Evolutionary conservation across 2,113 vertebrate species (phyloP), one percentile per base, ranked within the genome.

Genomic region (Bos indicus): DNA sequence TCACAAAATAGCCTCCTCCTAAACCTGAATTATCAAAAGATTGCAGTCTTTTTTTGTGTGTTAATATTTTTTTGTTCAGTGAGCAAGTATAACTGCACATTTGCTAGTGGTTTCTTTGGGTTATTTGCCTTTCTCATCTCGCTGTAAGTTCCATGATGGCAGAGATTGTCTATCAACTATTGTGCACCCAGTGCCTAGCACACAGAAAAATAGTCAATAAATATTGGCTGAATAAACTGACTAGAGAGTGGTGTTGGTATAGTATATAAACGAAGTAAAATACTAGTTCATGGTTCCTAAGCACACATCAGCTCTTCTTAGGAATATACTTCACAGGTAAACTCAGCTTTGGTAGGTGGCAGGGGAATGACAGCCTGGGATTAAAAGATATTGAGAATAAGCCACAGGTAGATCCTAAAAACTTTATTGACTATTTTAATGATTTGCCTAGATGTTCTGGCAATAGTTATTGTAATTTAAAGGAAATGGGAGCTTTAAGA

Each of bases 401-500:
- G 86, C 56, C 85, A 91, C 93, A 97, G 92, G 94, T 94, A 83
- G 88, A 83, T 96, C 64, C 33, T 95, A 67, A 94, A 91, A 87
- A 82, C 71, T 93, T 92, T 88, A 92, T 88, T 94, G 88, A 88
- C 43, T 90, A 10, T 82, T 90, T 92, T 95, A 97, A 91, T 97
- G 81, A 96, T 93, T 97, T 93, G 60, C 82, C 21, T 80, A 74
- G 67, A 57, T 95, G 56, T 48, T 62, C 43, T 95, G 60, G 71
- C 82, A 85, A n/a, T 90, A 92, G 64, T 94, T 92, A 67, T 10
- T 90, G 48, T 93, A 94, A 97, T 94, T 96, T 96, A 95, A 95
- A 94, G 88, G 97, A 96, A 94, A 94, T 74, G 88, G 60, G 71
- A 96, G 81, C 67, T 91, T 88, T 95, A 97, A 92, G 95, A 95